phyloP scores from a whole-genome alignment of 2,797 vertebrate genomes.

The Nannoperca australis region DNA sequence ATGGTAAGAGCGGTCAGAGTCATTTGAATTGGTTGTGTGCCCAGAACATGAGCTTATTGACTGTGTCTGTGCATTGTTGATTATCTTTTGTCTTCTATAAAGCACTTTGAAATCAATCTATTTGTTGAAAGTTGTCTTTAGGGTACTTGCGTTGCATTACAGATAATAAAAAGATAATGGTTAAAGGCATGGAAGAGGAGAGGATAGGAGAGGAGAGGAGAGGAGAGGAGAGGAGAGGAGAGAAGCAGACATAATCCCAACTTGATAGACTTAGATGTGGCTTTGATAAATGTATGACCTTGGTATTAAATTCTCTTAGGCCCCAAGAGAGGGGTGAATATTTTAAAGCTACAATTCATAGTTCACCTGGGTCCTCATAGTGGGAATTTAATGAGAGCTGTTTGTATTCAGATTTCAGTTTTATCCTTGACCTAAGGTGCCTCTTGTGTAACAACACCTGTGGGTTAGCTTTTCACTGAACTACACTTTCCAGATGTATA shows the following conservation, averaged over 20 bases:
- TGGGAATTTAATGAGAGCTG: conserved; percentile 34
- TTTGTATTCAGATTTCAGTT: conserved; percentile 34
- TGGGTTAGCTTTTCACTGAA: neutral
- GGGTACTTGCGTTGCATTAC: conserved; percentile 45
- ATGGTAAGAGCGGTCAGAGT: conserved; percentile 27
- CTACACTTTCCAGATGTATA: neutral
- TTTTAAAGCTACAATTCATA: conserved; percentile 40
- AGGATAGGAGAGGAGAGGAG: conserved; percentile 11
- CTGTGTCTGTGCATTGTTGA: conserved; percentile 23
- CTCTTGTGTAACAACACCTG: conserved; percentile 6
- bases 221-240: conserved; percentile 4
- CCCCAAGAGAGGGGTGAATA: conserved; percentile 35
- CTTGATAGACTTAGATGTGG: conserved; percentile 36
- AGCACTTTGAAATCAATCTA: conserved; percentile 48
- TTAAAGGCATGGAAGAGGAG: conserved; percentile 20
- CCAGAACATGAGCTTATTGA: conserved; percentile 25
- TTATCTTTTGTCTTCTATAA: conserved; percentile 35
- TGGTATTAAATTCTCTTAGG: conserved; percentile 41
- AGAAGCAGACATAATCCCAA: conserved; percentile 27
- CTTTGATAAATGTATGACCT: conserved; percentile 59
- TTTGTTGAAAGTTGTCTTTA: conserved; percentile 33
- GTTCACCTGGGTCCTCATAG: conserved; percentile 19
- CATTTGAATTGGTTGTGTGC: conserved; percentile 55
- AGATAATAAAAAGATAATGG: conserved; percentile 37
- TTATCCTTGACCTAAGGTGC: conserved; percentile 28